Base-by-base conservation (phyloP, 2,888 invertebrate species). In the Drosophila anceps region DNA sequence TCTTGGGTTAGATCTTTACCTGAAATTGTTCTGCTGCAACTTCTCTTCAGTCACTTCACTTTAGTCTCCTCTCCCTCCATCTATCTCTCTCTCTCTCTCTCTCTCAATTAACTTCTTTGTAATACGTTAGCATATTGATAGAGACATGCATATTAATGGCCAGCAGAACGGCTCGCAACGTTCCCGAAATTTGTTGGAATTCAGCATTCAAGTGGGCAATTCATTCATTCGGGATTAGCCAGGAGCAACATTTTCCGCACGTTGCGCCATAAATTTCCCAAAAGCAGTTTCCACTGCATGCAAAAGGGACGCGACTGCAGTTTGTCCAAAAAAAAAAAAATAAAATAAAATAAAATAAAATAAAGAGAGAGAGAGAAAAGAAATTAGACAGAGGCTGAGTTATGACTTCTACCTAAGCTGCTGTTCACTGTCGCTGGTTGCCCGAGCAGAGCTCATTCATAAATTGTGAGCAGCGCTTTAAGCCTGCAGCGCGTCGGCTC, bases 201-300 rank as follows among this genome's bases (percentile, higher is more conserved):
- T 62, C 50, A 31, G 55, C 55, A 70, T 71, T 65, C 70, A 77
- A 70, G 74, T 80, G 83, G 68, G 84, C 79, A 88, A 84, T 89
- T 89, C 84, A 89, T 84, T 89, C 82, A 80, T 76, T 55, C 66
- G 70, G 88, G 86, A 89, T 89, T 84, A 84, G 88, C 82, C 54
- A 12, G 31, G 31, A 13, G 59, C 12, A 71, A 61, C 78, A 44
- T 44, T 57, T 74, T 65, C 69, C 59, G 51, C 81, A 81, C 73
- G 57, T 73, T 79, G 79, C 77, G 61, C 65, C 88, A 84, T 84
- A 84, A 84, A 84, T 84, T 88, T 84, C 61, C 60, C 31, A 57
- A 46, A 46, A 44, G 63, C 75, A 81, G 73, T 82, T 82, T 69
- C 71, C 73, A 13, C 81, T 78, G 48, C 48, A 84, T 84, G 82